phyloP scores from a whole-genome alignment of 2,888 invertebrate genomes.

The Calliscelio sp. region DNA sequence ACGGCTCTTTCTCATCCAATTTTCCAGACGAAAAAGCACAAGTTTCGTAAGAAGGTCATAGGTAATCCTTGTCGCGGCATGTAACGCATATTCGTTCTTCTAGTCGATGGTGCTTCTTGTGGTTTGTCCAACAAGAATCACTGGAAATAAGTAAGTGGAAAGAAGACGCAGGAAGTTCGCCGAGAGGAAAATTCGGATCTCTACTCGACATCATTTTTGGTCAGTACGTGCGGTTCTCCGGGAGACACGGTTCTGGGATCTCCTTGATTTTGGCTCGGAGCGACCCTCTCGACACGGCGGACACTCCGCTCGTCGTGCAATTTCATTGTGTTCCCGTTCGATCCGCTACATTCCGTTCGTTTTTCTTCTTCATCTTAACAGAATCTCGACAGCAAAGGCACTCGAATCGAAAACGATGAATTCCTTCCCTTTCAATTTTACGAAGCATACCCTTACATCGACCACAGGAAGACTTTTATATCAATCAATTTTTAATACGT shows the following conservation, averaged over 20 bases:
- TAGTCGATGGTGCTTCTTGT: constrained; percentile 47
- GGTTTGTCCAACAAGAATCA: constrained; percentile 62
- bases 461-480: too few relatives aligned
- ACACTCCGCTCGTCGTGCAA: constrained; percentile 58
- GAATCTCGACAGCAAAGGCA: constrained; percentile 62
- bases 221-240: constrained; percentile 44
- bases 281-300: constrained; percentile 60
- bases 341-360: constrained; percentile 61
- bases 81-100: constrained; percentile 44
- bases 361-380: constrained; percentile 66
- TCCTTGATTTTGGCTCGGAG: constrained; percentile 51
- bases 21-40: constrained; percentile 4
- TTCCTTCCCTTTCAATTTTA: constrained; percentile 68
- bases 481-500: constrained; percentile 49
- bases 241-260: constrained; percentile 9
- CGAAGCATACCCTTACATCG: constrained; percentile 33
- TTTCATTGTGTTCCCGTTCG: constrained; percentile 63
- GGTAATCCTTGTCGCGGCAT: constrained; percentile 16
- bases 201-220: constrained; percentile 66
- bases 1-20: constrained; percentile 3
- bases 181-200: constrained; percentile 56
- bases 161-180: constrained; percentile 32
- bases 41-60: constrained; percentile 4
- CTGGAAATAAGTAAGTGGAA: constrained; percentile 62
- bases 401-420: constrained; percentile 71